These are phyloP conservation scores for Drosophila punjabiensis DNA, from an alignment of 1,140 invertebrate species.

Conservation along the genomic window DNA sequence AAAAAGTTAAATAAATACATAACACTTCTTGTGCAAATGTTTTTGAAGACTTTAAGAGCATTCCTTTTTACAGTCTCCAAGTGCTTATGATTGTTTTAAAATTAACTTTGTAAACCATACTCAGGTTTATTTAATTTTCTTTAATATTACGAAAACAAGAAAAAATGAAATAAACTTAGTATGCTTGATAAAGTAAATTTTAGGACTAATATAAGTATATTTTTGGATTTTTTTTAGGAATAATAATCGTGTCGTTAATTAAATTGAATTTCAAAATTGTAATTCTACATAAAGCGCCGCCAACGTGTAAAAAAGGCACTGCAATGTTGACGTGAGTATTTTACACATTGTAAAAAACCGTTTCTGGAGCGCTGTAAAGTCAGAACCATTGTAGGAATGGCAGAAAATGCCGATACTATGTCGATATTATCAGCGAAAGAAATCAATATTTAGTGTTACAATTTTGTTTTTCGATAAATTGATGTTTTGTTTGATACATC, in stretches of 20 bases:
- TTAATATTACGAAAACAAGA: too few species aligned
- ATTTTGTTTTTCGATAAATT: background rate
- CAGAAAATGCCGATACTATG: background rate
- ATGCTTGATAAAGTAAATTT: too few species aligned
- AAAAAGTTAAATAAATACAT: too few species aligned
- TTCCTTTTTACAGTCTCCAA: too few species aligned
- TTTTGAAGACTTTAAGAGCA: too few species aligned
- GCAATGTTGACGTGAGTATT: background rate
- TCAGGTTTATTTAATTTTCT: too few species aligned
- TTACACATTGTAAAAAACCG: background rate
- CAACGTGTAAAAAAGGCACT: background rate
- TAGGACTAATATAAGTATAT: too few species aligned
- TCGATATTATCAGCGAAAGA: background rate
- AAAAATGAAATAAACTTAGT: too few species aligned
- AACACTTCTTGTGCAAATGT: too few species aligned
- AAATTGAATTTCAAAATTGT: background rate
- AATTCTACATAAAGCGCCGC: background rate
- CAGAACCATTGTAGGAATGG: background rate
- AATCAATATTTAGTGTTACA: background rate
- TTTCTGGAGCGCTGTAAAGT: background rate
- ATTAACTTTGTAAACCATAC: too few species aligned
- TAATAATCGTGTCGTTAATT: background rate
- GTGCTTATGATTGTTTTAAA: too few species aligned
- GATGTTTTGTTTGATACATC: background rate
- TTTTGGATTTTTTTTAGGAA: too few species aligned